Base-by-base conservation (phyloP, 2,888 invertebrate species). In the Acrocyrtus sp. region DNA sequence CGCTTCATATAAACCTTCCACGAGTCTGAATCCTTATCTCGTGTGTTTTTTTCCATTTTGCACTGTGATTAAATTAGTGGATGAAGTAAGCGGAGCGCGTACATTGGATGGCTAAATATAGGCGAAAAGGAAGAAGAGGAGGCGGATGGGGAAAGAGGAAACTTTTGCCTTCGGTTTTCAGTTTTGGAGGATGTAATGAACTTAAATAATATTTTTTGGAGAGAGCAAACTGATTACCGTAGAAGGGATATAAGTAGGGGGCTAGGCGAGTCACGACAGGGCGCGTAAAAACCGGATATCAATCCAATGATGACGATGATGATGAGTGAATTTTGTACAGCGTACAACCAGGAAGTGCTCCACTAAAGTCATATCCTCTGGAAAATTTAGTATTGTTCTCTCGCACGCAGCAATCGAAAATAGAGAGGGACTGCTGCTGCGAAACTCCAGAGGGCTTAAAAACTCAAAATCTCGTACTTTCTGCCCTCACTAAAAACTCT, bases 201-300 rank as follows among this genome's bases (percentile, higher is more conserved):
- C n/a, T n/a, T n/a, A n/a, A n/a, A n/a, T n/a, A n/a, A n/a, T n/a
- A n/a, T n/a, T n/a, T n/a, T n/a, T n/a, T n/a, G n/a, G n/a, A n/a
- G 34, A 34, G 34, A 34, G 34, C 34, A 34, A 34, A n/a, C n/a
- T n/a, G n/a, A n/a, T n/a, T n/a, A n/a, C n/a, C n/a, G n/a, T n/a
- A n/a, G n/a, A n/a, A n/a, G n/a, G n/a, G n/a, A n/a, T n/a, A n/a
- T n/a, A n/a, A n/a, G 27, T 26, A 27, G 27, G 10, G 3, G 17
- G 56, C n/a, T 24, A 10, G 57, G 26, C 51, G 50, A 67, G 58
- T 67, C 67, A 67, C 67, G 67, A 41, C 67, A 67, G 29, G 67
- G 51, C 50, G 48, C 67, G 43, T 24, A 51, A 67, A n/a, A 67
- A 68, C 68, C 68, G 68, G 68, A 68, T 68, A 68, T 68, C 68